Evolutionary conservation across 2,113 vertebrate genomes (phyloP).

Genomic region (Ranitomeya imitator): DNA sequence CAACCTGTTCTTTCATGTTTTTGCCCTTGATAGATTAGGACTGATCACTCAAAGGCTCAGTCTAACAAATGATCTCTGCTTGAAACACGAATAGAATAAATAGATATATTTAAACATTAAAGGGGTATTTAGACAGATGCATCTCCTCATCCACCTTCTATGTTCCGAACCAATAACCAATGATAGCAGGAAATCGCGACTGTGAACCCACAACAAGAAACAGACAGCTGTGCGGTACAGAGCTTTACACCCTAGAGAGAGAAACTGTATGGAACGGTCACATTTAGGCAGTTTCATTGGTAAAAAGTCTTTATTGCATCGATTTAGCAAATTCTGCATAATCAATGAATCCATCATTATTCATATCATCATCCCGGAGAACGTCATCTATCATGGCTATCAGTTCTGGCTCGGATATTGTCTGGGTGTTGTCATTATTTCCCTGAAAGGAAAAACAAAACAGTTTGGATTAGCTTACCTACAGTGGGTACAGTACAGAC

Average conservation of each 20-base stretch:
- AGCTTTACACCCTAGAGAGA: neutral
- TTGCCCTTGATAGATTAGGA: too few species aligned
- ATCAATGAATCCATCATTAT: constrained; percentile 96
- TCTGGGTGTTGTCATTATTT: constrained; percentile 74
- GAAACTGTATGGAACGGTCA: constrained; percentile 65
- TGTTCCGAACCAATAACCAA: neutral
- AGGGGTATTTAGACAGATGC: neutral
- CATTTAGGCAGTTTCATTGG: constrained; percentile 60
- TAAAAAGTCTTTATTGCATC: constrained; percentile 74
- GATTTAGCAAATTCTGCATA: constrained; percentile 97
- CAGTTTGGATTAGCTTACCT: neutral
- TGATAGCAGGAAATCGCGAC: neutral
- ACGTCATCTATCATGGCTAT: constrained; percentile 91
- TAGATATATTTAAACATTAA: too few species aligned
- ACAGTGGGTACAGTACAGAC: too few species aligned
- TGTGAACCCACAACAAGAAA: constrained; percentile 1
- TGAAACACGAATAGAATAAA: too few species aligned
- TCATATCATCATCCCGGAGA: constrained; percentile 91
- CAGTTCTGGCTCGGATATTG: constrained; percentile 90
- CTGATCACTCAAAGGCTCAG: too few species aligned
- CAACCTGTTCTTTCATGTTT: too few species aligned
- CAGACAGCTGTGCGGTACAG: neutral
- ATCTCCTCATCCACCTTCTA: too few species aligned
- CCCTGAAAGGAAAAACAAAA: constrained; percentile 73
- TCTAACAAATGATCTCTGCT: too few species aligned